A percentile compares a stretch with the other conserved stretches of the same genome.
Conservation (phyloP, 2,113 vertebrate species). For the Phalacrocorax brasilianus region DNA sequence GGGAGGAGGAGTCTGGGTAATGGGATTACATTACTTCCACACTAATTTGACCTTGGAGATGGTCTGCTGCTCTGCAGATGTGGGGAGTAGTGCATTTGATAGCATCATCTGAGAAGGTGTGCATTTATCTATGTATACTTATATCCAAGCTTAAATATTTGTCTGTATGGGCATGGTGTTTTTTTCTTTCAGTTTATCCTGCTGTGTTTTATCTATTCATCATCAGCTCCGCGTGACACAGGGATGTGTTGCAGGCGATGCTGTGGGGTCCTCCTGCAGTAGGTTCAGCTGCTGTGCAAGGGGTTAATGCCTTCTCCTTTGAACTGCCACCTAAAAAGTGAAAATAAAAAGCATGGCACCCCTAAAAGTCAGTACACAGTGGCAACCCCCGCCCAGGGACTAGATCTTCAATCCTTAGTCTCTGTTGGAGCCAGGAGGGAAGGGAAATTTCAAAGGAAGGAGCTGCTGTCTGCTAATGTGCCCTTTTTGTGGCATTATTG, state of each 20-base stretch:
- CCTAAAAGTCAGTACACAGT: background rate
- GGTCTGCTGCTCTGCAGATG: conserved; percentile 7
- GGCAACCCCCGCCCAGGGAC: background rate
- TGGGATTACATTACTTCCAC: background rate
- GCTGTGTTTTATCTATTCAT: background rate
- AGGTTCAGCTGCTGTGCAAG: background rate
- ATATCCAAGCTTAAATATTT: background rate
- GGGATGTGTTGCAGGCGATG: background rate
- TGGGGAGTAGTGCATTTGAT: conserved; percentile 17
- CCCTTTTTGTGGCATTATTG: background rate
- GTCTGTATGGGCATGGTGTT: background rate
- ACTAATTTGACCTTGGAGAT: conserved; percentile 39
- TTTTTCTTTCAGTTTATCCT: background rate
- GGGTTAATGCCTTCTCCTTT: background rate
- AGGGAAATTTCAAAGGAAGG: background rate
- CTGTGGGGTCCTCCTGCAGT: background rate
- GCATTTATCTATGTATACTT: background rate
- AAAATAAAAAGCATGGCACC: background rate
- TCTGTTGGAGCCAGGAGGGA: background rate
- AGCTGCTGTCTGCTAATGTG: background rate
- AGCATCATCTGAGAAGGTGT: background rate
- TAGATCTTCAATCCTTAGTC: background rate
- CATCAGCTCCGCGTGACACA: background rate
- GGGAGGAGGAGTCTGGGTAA: background rate
- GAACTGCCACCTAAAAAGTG: background rate